A percentile compares a stretch with the other conserved stretches of the same genome.
Conservation (phyloP, 2,113 vertebrate genomes). For the Larimichthys crocea region DNA sequence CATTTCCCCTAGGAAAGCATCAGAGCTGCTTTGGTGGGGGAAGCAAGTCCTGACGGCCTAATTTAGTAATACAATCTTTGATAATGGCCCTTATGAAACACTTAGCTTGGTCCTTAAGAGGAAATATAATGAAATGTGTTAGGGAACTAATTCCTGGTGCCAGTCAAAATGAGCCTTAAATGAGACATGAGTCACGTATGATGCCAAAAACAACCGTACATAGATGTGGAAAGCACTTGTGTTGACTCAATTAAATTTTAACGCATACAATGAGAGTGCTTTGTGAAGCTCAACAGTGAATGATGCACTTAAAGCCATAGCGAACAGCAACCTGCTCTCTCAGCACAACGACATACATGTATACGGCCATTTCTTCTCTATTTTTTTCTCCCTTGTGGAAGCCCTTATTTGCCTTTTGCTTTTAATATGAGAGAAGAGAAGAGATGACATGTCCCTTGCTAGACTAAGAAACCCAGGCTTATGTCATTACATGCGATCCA, state of each 20-base stretch:
- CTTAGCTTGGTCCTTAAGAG: not conserved
- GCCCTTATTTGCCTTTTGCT: not conserved
- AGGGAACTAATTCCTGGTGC: slow-evolving; percentile 19
- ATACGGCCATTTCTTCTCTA: not conserved
- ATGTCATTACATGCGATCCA: slow-evolving; percentile 30
- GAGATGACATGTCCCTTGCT: not conserved
- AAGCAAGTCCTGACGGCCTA: slow-evolving; percentile 15
- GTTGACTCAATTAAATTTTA: slow-evolving; percentile 56
- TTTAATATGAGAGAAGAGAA: not conserved
- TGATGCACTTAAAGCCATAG: slow-evolving; percentile 19
- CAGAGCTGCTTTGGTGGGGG: not conserved
- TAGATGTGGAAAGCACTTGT: slow-evolving; percentile 3
- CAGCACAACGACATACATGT: slow-evolving; percentile 5
- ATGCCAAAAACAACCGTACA: slow-evolving; percentile 21
- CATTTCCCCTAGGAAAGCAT: slow-evolving; percentile 42
- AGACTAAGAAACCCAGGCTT: not conserved
- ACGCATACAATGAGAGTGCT: slow-evolving; percentile 44
- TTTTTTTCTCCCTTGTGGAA: not conserved
- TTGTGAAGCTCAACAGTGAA: slow-evolving; percentile 24
- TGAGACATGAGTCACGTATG: slow-evolving; percentile 20
- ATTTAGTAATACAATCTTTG: slow-evolving; percentile 52
- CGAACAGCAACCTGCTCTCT: slow-evolving; percentile 19
- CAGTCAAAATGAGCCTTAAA: slow-evolving; percentile 42
- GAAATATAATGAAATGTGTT: slow-evolving; percentile 23
- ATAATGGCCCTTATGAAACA: slow-evolving; percentile 46